Conservation (phyloP, 2,888 invertebrate genomes). For the Anoplius nigerrimus region DNA sequence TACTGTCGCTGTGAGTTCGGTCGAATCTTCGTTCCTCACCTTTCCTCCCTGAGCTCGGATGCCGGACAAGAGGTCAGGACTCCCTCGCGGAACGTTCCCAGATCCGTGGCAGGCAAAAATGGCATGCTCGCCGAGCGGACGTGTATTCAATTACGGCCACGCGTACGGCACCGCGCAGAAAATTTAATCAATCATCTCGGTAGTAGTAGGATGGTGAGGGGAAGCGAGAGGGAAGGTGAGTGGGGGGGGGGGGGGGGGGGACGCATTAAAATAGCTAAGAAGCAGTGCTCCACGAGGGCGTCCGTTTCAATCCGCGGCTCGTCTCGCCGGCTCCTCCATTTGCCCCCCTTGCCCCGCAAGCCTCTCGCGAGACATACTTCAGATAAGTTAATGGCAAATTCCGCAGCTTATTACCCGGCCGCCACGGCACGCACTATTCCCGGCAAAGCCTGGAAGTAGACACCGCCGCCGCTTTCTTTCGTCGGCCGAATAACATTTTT, state of each 20-base stretch:
- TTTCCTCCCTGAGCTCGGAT: too few species aligned
- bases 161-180: constrained; percentile 41
- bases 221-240: neutral
- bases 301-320: constrained; percentile 31
- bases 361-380: constrained; percentile 3
- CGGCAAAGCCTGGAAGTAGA: neutral
- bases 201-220: too few species aligned
- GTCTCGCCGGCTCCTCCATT: constrained; percentile 23
- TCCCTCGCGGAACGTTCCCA: constrained; percentile 24
- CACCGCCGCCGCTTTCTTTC: constrained; percentile 1
- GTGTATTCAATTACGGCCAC: constrained; percentile 50
- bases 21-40: too few species aligned
- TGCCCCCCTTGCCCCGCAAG: constrained; percentile 12
- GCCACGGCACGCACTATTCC: neutral
- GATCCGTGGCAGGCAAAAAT: constrained; percentile 37
- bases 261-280: constrained; percentile 48
- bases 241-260: neutral
- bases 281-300: constrained; percentile 38
- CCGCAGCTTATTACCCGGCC: constrained; percentile 23
- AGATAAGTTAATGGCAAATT: constrained; percentile 19
- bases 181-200: constrained; percentile 58
- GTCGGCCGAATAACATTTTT: constrained; percentile 23
- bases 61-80: constrained; percentile 18
- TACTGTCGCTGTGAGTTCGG: too few species aligned
- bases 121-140: constrained; percentile 22